Conservation (phyloP, 2,113 vertebrate species). For the Gymnobelideus leadbeateri region DNA sequence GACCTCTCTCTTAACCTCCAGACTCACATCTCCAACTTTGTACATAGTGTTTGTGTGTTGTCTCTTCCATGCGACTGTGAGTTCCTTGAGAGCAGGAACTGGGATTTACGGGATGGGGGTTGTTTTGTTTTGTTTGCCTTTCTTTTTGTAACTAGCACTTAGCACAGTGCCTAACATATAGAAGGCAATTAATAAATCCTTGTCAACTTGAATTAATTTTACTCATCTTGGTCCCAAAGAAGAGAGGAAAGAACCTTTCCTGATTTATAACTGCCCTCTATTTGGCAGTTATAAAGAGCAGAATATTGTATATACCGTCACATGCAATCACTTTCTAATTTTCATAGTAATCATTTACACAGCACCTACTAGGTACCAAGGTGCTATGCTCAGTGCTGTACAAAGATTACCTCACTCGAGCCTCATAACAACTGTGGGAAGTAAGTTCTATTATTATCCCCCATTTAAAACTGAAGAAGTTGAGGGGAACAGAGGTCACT, state of each 20-base stretch:
- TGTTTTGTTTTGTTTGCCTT: not conserved
- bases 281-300: not conserved
- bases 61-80: not conserved
- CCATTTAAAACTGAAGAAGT: no score
- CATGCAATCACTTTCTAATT: not conserved
- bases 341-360: not conserved
- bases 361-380: no score
- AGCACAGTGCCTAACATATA: not conserved
- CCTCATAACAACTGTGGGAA: no score
- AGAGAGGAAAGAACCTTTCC: not conserved
- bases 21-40: not conserved
- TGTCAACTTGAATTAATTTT: no score
- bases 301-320: not conserved
- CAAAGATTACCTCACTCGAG: no score
- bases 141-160: not conserved
- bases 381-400: no score
- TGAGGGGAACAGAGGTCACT: no score
- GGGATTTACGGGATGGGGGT: not conserved
- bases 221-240: not conserved
- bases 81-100: not conserved
- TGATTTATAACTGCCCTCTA: not conserved
- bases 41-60: not conserved
- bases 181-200: no score
- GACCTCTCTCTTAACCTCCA: no score
- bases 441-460: no score